These are phyloP conservation scores for Troglohyphantes excavatus DNA, from an alignment of 2,888 invertebrate species.

Conservation along the genomic window DNA sequence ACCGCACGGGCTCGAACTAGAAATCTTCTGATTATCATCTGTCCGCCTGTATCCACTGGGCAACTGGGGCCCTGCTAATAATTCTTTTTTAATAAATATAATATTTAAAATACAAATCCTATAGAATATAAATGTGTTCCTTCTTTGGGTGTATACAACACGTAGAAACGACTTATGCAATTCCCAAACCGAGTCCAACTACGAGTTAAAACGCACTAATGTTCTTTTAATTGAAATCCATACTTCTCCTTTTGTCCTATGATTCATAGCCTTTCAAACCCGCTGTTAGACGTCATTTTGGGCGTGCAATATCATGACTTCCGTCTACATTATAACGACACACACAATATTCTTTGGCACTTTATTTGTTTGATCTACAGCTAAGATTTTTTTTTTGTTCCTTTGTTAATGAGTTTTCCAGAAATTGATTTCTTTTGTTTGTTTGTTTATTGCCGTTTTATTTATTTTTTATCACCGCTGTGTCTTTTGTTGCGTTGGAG, in stretches of 20 bases:
- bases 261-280: background rate
- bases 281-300: conserved; percentile 39
- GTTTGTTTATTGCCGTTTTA: background rate
- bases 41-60: too few relatives aligned
- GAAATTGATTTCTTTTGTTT: conserved; percentile 35
- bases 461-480: background rate
- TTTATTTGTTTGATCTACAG: conserved; percentile 51
- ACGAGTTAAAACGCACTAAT: too few relatives aligned
- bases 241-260: background rate
- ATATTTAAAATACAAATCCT: background rate
- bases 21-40: too few relatives aligned
- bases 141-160: background rate
- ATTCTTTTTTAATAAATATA: background rate
- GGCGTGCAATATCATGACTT: conserved; percentile 64
- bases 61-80: too few relatives aligned
- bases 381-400: background rate
- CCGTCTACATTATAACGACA: conserved; percentile 33
- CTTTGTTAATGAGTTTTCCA: conserved; percentile 44
- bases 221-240: background rate
- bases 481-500: conserved; percentile 49
- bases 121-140: background rate
- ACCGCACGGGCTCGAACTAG: too few relatives aligned
- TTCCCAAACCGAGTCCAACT: background rate
- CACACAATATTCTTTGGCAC: conserved; percentile 13
- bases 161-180: background rate